Conservation (phyloP, 2,888 invertebrate species). For the Bibio marci region DNA sequence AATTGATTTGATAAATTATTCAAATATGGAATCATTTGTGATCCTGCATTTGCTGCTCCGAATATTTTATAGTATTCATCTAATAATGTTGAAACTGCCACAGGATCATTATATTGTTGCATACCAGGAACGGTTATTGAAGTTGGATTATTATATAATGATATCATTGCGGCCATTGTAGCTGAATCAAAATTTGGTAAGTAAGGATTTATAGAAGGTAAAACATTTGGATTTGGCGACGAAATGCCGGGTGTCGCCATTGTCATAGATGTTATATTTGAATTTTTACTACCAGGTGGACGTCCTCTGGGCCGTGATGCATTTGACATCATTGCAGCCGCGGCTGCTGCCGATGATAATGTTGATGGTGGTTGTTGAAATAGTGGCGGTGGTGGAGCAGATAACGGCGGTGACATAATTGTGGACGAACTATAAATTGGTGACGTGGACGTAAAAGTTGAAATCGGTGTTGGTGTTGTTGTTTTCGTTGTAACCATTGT, state of each 20-base stretch:
- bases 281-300: conserved; percentile 14
- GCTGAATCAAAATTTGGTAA: conserved; percentile 8
- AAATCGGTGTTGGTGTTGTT: neutral
- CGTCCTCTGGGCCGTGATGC: conserved; percentile 13
- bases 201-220: neutral
- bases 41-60: neutral
- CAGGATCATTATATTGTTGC: conserved; percentile 10
- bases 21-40: no score
- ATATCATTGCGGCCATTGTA: conserved; percentile 12
- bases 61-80: conserved; percentile 15
- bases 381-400: conserved; percentile 12
- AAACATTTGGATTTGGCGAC: conserved; percentile 1
- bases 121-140: conserved; percentile 9
- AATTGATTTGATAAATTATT: no score
- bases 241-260: conserved; percentile 9
- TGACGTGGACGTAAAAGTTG: no score
- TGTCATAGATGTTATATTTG: neutral
- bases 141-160: conserved; percentile 11
- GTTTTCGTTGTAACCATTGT: neutral
- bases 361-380: conserved; percentile 1
- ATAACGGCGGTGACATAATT: no score
- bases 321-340: conserved; percentile 10
- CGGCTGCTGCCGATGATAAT: neutral
- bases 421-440: no score
- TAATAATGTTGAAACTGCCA: conserved; percentile 13